phyloP scores from a whole-genome alignment of 2,888 invertebrate genomes.

The Caenorhabditis sulstoni region DNA sequence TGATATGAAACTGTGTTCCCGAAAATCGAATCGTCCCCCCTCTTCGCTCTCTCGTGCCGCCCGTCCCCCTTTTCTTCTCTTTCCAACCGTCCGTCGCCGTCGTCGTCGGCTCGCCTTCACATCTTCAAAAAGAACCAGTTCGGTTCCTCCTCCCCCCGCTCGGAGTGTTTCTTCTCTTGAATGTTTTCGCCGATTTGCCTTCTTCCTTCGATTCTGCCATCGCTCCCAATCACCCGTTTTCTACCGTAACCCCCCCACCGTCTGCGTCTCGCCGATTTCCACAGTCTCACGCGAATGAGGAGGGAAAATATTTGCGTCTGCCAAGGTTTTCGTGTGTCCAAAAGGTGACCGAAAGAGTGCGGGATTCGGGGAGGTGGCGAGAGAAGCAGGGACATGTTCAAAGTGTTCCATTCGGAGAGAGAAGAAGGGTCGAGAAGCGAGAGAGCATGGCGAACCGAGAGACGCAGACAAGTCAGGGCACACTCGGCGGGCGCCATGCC shows the following conservation, averaged over 20 bases:
- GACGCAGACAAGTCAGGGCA: constrained; percentile 5
- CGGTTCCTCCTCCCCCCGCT: background rate
- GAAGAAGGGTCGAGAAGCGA: constrained; percentile 14
- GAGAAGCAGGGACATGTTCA: constrained; percentile 26
- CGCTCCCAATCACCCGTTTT: background rate
- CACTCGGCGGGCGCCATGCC: no score
- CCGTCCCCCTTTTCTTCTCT: background rate
- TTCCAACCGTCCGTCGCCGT: background rate
- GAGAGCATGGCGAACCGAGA: constrained; percentile 18
- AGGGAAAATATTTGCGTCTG: constrained; percentile 32
- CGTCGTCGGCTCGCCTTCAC: no score
- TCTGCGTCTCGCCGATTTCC: background rate
- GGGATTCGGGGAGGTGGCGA: constrained; percentile 1
- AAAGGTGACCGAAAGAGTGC: constrained; percentile 2
- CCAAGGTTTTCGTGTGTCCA: background rate
- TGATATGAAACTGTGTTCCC: no score
- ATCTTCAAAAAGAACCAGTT: background rate
- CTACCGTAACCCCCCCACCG: constrained; percentile 16
- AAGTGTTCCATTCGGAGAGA: constrained; percentile 16
- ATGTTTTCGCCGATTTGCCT: background rate
- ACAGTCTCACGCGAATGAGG: background rate
- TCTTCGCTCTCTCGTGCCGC: no score
- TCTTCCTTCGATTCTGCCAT: background rate
- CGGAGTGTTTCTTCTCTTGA: constrained; percentile 13
- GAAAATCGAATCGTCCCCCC: no score